Conservation (phyloP, 2,113 vertebrate species). For the Thalassarche chlororhynchos region DNA sequence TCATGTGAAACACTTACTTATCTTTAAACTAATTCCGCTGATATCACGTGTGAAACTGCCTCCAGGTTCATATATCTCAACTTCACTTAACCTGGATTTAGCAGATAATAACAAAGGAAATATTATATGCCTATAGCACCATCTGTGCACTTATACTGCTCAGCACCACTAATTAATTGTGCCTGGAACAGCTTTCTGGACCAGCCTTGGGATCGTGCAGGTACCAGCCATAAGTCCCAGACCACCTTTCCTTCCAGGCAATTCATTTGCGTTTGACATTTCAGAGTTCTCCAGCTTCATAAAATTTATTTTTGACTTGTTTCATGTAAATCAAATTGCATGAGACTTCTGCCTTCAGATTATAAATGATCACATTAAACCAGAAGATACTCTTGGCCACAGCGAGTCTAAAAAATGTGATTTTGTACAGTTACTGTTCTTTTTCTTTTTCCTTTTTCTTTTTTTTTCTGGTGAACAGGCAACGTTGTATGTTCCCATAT, state of each 20-base stretch:
- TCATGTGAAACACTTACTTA: too few species aligned
- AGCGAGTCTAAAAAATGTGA: neutral
- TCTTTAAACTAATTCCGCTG: too few species aligned
- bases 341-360: neutral
- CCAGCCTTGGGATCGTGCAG: fast-evolving
- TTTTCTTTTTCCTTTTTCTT: neutral
- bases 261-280: neutral
- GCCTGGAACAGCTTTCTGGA: neutral
- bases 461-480: neutral
- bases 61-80: neutral
- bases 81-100: neutral
- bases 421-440: neutral
- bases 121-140: neutral
- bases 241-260: neutral
- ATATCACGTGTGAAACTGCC: neutral
- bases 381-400: neutral
- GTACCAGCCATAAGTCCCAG: neutral
- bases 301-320: conserved; percentile 1
- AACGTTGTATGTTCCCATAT: neutral
- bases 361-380: neutral
- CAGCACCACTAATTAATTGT: neutral
- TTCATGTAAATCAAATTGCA: conserved; percentile 23
- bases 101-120: neutral
- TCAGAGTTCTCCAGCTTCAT: neutral
- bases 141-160: neutral